These are phyloP conservation scores for Oscheius sp. DNA, from an alignment of 2,888 invertebrate genomes.

Conservation along the genomic window DNA sequence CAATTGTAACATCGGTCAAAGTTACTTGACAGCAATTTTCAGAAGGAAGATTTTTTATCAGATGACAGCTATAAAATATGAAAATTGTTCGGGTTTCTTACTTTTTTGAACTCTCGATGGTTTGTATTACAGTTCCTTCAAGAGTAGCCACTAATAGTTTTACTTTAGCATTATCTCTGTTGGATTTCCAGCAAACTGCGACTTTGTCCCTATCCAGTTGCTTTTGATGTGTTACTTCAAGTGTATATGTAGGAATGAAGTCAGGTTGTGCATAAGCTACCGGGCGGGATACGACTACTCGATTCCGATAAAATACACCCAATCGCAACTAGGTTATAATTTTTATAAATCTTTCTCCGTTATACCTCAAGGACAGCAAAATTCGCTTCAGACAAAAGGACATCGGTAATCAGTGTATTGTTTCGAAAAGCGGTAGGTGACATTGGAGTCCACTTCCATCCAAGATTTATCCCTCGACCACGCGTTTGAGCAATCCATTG, in stretches of 20 bases:
- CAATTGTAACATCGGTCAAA: slow-evolving; percentile 33
- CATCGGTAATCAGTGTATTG: slow-evolving; percentile 37
- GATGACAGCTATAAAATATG: slow-evolving; percentile 42
- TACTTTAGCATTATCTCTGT: slow-evolving; percentile 30
- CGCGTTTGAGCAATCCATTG: slow-evolving; percentile 60
- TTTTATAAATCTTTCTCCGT: background rate
- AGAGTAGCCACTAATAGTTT: slow-evolving; percentile 34
- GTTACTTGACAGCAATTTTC: slow-evolving; percentile 57
- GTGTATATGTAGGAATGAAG: slow-evolving; percentile 31
- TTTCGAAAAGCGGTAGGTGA: slow-evolving; percentile 46
- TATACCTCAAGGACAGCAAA: slow-evolving; percentile 16
- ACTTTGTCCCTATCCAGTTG: slow-evolving; percentile 47
- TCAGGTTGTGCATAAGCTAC: slow-evolving; percentile 45
- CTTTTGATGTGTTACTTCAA: slow-evolving; percentile 48
- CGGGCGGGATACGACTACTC: slow-evolving; percentile 55
- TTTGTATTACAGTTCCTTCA: slow-evolving; percentile 41
- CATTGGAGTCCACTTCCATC: slow-evolving; percentile 51
- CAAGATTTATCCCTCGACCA: background rate
- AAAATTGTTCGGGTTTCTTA: background rate
- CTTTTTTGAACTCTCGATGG: slow-evolving; percentile 31
- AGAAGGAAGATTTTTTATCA: slow-evolving; percentile 53
- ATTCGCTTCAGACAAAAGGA: slow-evolving; percentile 35
- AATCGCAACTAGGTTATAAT: slow-evolving; percentile 45
- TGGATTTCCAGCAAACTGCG: slow-evolving; percentile 44
- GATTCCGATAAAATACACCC: slow-evolving; percentile 57